Conservation (phyloP, 1,140 invertebrate genomes). For the Bombus consobrinus region DNA sequence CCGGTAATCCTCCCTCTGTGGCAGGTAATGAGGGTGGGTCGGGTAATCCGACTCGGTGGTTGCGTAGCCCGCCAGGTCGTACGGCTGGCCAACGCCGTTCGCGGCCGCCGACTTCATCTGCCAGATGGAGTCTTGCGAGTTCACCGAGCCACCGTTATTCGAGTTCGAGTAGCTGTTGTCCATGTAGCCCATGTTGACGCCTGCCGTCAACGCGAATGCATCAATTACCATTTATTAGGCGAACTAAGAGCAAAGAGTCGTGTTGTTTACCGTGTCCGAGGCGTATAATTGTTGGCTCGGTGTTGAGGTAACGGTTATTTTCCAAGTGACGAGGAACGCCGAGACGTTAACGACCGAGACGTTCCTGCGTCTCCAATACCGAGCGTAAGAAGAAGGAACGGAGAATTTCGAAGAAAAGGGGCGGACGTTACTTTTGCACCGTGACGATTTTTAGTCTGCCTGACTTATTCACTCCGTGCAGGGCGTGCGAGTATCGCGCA, state of each 20-base stretch:
- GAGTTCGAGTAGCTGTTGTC: constrained; percentile 96
- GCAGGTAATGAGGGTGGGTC: constrained; percentile 89
- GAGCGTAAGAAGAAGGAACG: neutral
- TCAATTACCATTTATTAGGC: neutral
- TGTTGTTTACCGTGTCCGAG: neutral
- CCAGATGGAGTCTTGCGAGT: constrained; percentile 97
- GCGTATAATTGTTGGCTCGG: neutral
- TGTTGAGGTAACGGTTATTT: neutral
- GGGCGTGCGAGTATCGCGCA: neutral
- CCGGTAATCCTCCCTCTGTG: constrained; percentile 88
- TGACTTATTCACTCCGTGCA: neutral
- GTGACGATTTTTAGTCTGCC: neutral
- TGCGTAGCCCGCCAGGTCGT: constrained; percentile 92
- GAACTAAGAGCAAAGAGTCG: neutral
- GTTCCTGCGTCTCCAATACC: neutral
- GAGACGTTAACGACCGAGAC: neutral
- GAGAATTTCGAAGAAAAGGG: neutral
- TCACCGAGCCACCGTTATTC: constrained; percentile 95
- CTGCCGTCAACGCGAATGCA: constrained; percentile 75
- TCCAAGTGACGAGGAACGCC: neutral
- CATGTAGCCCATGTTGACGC: constrained; percentile 94
- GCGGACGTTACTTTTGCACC: neutral
- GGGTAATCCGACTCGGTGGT: constrained; percentile 92
- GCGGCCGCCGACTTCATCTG: constrained; percentile 94
- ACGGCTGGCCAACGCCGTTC: constrained; percentile 86